Percentiles rank a stretch among this genome's conserved stretches.
Evolutionary conservation across 2,113 vertebrate species (phyloP).

Genomic region (Sciurus niger): DNA sequence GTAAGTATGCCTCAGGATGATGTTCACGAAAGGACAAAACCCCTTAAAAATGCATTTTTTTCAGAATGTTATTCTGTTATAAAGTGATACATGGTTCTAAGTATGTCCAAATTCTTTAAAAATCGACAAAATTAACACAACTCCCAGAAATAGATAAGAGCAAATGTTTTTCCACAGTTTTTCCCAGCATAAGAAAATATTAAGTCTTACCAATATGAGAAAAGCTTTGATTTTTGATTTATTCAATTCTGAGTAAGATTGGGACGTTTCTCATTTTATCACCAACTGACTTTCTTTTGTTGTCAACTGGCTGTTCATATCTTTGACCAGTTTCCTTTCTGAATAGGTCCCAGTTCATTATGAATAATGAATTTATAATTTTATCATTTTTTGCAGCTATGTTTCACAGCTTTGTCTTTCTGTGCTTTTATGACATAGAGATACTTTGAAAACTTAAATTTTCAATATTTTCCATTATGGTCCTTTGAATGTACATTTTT

Average conservation of each 20-base stretch:
- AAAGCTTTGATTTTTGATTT: neutral
- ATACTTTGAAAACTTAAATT: neutral
- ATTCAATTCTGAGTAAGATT: neutral
- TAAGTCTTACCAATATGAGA: slow-evolving; percentile 5
- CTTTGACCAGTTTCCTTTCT: neutral
- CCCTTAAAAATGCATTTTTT: neutral
- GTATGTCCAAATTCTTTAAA: neutral
- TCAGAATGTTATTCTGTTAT: neutral
- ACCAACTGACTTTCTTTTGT: neutral
- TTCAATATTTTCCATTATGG: neutral
- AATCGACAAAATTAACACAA: neutral
- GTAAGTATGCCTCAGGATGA: neutral
- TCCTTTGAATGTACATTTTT: neutral
- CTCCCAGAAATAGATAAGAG: neutral
- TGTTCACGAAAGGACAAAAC: neutral
- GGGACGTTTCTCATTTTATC: neutral
- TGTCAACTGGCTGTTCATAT: neutral
- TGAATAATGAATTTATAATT: neutral
- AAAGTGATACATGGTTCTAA: neutral
- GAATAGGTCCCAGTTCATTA: neutral
- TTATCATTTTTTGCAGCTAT: neutral
- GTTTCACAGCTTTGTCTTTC: neutral
- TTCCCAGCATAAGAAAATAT: neutral
- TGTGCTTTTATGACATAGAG: neutral
- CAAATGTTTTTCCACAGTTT: neutral